A percentile compares a stretch with the other conserved stretches of the same genome.
Conservation (phyloP, 2,113 vertebrate species). For the Enhydra lutris region DNA sequence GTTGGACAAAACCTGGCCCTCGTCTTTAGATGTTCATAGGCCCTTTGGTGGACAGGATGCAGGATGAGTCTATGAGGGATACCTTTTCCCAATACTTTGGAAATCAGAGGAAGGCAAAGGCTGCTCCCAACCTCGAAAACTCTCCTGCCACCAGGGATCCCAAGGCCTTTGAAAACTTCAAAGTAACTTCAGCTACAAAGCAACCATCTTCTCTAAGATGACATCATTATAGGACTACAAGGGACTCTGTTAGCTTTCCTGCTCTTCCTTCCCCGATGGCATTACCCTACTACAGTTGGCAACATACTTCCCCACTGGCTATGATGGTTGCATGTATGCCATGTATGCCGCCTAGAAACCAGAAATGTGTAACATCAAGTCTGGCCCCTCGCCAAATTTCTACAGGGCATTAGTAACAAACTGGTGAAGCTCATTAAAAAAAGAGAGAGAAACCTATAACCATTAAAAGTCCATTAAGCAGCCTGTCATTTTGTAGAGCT, state of each 20-base stretch:
- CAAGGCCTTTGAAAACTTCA: conserved; percentile 58
- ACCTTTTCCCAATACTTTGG: not conserved
- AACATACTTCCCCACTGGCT: conserved; percentile 80
- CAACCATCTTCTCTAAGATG: conserved; percentile 62
- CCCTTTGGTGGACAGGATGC: not conserved
- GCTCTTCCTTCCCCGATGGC: conserved; percentile 65
- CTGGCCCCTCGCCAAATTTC: conserved; percentile 95
- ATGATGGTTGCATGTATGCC: conserved; percentile 84
- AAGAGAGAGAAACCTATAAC: conserved; percentile 98
- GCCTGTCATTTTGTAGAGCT: conserved; percentile 99
- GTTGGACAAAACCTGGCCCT: not conserved
- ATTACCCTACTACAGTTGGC: conserved; percentile 75
- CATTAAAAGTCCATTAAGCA: conserved; percentile 99
- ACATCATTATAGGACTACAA: conserved; percentile 69
- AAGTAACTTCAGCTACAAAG: conserved; percentile 70
- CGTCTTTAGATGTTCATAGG: not conserved
- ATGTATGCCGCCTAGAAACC: conserved; percentile 80
- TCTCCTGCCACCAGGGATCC: not conserved
- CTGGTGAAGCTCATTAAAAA: conserved; percentile 99
- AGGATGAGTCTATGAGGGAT: not conserved
- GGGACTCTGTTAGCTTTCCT: conserved; percentile 70
- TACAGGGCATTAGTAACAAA: conserved; percentile 98
- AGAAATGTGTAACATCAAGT: conserved; percentile 90
- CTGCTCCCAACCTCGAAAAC: not conserved
- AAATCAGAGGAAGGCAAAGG: not conserved